phyloP scores from a whole-genome alignment of 2,888 invertebrate genomes.

The Himalopsyche anomala region DNA sequence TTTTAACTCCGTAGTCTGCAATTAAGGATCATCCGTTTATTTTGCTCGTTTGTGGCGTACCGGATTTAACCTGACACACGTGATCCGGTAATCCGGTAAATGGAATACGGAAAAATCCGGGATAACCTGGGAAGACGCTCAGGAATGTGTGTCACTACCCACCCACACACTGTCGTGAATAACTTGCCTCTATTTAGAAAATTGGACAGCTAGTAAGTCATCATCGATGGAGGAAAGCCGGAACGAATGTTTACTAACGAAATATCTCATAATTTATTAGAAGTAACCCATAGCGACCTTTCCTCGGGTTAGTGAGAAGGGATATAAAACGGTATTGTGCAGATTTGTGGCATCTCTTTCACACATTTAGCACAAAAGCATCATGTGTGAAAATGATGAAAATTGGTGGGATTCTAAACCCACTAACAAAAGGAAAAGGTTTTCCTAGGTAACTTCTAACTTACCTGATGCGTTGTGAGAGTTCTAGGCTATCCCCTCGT shows the following conservation, averaged over 20 bases:
- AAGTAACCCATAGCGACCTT: neutral
- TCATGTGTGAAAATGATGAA: neutral
- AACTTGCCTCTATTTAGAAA: neutral
- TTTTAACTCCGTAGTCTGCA: neutral
- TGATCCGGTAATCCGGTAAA: slow-evolving; percentile 34
- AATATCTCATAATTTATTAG: neutral
- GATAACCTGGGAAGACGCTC: neutral
- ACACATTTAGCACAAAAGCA: slow-evolving; percentile 11
- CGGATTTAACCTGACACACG: slow-evolving; percentile 36
- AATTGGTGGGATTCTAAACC: neutral
- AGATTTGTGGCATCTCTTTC: neutral
- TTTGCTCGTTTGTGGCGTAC: slow-evolving; percentile 31
- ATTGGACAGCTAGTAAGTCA: neutral
- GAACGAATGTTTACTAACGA: neutral
- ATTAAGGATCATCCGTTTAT: slow-evolving; percentile 43
- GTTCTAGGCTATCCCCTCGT: neutral
- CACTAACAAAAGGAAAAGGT: slow-evolving; percentile 17
- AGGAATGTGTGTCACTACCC: neutral
- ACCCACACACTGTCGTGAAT: neutral
- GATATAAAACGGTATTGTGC: neutral
- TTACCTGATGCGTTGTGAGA: slow-evolving; percentile 26
- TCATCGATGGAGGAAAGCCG: too few relatives aligned
- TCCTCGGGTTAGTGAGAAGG: neutral
- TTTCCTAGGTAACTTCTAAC: neutral
- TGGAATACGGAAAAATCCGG: slow-evolving; percentile 6